Conservation (phyloP, 2,113 vertebrate species). For the Caloenas nicobarica region DNA sequence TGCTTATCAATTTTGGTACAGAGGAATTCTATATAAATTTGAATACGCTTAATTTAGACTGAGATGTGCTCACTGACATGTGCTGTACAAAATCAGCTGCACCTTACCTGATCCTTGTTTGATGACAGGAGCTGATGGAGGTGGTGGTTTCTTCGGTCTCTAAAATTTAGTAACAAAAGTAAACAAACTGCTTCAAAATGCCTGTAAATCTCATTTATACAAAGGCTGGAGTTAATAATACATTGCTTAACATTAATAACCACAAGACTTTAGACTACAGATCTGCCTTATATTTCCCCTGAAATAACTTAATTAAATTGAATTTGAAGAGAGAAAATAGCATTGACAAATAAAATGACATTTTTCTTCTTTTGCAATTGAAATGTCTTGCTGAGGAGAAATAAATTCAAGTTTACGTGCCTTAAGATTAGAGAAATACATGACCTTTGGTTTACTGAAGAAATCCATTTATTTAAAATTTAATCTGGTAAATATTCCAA, state of each 20-base stretch:
- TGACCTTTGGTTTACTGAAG: not conserved
- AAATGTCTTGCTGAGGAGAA: slow-evolving; percentile 13
- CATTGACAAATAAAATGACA: not conserved
- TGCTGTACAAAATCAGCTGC: not conserved
- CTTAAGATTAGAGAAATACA: slow-evolving; percentile 28
- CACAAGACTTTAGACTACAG: not conserved
- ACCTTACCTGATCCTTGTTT: slow-evolving; percentile 90
- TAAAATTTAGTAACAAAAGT: slow-evolving; percentile 71
- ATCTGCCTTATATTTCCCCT: not conserved
- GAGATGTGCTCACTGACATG: not conserved
- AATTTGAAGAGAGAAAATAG: not conserved
- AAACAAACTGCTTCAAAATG: slow-evolving; percentile 46
- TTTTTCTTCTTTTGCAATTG: slow-evolving; percentile 29
- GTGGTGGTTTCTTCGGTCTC: slow-evolving; percentile 98
- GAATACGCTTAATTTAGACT: not conserved
- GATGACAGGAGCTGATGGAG: slow-evolving; percentile 86
- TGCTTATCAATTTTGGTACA: not conserved
- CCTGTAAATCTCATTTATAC: not conserved
- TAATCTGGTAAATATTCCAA: slow-evolving; percentile 48
- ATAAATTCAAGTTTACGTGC: slow-evolving; percentile 17
- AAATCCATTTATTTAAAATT: slow-evolving; percentile 52
- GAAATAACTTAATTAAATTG: not conserved
- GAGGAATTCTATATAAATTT: not conserved
- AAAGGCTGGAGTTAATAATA: not conserved
- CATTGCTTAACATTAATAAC: not conserved